These are phyloP conservation scores for Tadarida brasiliensis DNA, from an alignment of 2,797 vertebrate species.

Conservation along the genomic window DNA sequence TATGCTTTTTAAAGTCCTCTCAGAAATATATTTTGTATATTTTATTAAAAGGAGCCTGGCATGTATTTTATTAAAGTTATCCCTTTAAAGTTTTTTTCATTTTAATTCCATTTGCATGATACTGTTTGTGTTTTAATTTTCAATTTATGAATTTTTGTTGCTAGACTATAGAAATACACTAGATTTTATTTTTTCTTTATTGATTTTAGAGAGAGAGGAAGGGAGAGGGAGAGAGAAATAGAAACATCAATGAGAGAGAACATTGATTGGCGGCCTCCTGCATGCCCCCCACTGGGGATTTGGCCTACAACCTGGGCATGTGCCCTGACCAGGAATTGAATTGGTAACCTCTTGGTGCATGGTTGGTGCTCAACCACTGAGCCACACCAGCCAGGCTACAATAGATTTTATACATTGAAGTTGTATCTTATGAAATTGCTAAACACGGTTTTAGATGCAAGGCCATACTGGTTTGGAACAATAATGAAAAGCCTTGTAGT, in stretches of 20 bases:
- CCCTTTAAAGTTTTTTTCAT: neutral
- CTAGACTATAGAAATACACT: neutral
- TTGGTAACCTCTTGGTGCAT: too few species aligned
- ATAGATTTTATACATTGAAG: neutral
- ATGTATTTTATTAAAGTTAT: neutral
- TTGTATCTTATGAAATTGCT: neutral
- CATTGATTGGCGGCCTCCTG: too few species aligned
- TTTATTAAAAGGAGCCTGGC: neutral
- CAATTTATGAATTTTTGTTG: neutral
- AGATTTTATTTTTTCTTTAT: neutral
- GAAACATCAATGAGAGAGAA: too few species aligned
- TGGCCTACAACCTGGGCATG: too few species aligned
- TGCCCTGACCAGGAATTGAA: too few species aligned
- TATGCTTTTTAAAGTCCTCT: neutral
- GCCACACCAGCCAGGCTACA: too few species aligned
- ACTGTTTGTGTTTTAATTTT: neutral
- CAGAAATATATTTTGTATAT: neutral
- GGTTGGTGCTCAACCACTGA: too few species aligned
- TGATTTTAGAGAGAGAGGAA: too few species aligned
- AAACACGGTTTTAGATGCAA: neutral
- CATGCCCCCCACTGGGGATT: too few species aligned
- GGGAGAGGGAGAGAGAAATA: too few species aligned
- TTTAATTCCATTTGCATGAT: neutral
- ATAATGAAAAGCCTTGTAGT: neutral
- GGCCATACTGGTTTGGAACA: neutral